A percentile compares a stretch with the other conserved stretches of the same genome.
These are phyloP conservation scores for Otolemur crassicaudatus DNA, from an alignment of 2,797 vertebrate species.

Conservation along the genomic window DNA sequence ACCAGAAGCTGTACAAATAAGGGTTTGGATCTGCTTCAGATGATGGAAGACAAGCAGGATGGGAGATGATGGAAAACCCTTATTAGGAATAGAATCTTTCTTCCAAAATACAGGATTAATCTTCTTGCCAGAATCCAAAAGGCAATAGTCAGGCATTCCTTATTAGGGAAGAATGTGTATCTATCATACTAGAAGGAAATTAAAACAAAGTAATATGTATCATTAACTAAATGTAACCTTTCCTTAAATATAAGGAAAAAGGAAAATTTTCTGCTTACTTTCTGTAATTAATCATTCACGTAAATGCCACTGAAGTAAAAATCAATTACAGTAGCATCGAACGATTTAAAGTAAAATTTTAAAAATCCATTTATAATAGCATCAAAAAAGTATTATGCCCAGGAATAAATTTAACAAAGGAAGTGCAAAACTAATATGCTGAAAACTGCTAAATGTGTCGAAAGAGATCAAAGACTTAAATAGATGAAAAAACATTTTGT, in stretches of 20 bases:
- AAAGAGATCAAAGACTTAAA: constrained; percentile 14
- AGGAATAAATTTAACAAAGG: not conserved
- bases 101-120: not conserved
- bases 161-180: not conserved
- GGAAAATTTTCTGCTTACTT: not conserved
- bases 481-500: not conserved
- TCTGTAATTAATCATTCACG: not conserved
- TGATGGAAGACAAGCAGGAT: not conserved
- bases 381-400: not conserved
- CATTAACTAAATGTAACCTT: not conserved
- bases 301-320: not conserved
- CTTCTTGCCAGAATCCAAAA: not conserved
- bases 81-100: not conserved
- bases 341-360: constrained; percentile 37
- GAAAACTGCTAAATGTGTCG: not conserved
- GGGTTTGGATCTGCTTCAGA: not conserved
- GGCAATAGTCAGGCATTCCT: not conserved
- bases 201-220: not conserved
- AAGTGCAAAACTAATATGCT: not conserved
- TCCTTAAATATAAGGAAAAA: not conserved
- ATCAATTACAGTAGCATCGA: not conserved
- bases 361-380: not conserved
- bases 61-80: not conserved
- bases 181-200: not conserved
- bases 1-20: not conserved